Base-by-base conservation (phyloP, 2,888 invertebrate genomes). In the Limenitis camilla region DNA sequence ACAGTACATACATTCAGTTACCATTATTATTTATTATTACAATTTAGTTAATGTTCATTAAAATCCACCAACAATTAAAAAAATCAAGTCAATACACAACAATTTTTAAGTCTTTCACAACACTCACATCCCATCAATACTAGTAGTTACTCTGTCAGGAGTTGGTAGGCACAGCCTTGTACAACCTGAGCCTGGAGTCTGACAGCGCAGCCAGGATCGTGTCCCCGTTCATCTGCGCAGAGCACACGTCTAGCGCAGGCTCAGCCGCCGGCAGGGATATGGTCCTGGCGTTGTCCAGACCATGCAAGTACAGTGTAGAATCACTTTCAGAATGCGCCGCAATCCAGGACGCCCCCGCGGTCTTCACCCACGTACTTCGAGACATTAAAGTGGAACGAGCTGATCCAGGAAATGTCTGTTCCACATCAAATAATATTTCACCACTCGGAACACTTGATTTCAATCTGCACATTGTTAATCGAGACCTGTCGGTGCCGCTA, bases 301-400 rank as follows among this genome's bases (percentile, higher is more conserved):
- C 93, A 86, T 93, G 93, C 1, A 94, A 74, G 43, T 89, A 86
- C 29, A 94, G 74, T 8, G 89, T 78, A 5, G 90, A 90, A n/a
- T 88, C 90, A 47, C 92, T 91, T 74, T 95, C 95, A 54, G 94
- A 91, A 65, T 94, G 92, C 0, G 93, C 93, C 0, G 93, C 92
- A 0, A 94, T 89, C 68, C 93, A 88, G 7, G 91, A 88, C 4
- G 89, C 81, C 0, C 90, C 89, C 0, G 90, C 69, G 0, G 88
- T 79, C 30, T 90, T 75, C 6, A 92, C 89, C 70, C 90, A 90
- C 0, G 92, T 88, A 0, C 92, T 90, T 43, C 91, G 82, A 0
- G 93, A 91, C 75, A 96, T 88, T 0, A 92, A 68, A 1, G 92
- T 90, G 19, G 93, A 92, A 31, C 90, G 85, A 2, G 86, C 80